Percentiles rank a stretch among this genome's conserved stretches.
phyloP scores from a whole-genome alignment of 2,113 vertebrate species.

The Himantopus leucocephalus region DNA sequence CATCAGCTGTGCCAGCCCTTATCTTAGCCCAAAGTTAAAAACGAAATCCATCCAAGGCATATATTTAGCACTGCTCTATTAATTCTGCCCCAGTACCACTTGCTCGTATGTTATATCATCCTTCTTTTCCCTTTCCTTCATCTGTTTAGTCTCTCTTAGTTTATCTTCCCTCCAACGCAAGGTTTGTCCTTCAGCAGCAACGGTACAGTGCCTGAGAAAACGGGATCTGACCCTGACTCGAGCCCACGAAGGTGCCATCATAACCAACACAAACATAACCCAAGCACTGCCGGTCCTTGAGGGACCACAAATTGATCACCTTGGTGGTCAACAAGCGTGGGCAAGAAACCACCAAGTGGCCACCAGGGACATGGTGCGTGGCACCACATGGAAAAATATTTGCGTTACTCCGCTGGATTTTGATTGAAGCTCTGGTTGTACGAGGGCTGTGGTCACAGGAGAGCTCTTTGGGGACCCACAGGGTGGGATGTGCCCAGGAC shows the following conservation, averaged over 20 bases:
- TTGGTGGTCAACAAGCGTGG: background rate
- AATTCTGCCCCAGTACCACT: background rate
- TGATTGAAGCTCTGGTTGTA: background rate
- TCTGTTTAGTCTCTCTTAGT: background rate
- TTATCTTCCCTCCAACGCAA: background rate
- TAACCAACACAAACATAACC: background rate
- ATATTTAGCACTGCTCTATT: background rate
- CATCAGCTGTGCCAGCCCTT: background rate
- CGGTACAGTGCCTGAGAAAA: background rate
- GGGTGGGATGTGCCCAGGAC: background rate
- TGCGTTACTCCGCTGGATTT: background rate
- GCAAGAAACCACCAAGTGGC: background rate
- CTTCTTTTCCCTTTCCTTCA: background rate
- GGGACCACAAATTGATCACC: background rate
- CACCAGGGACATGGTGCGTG: accelerated
- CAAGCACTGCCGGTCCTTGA: background rate
- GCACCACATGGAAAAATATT: background rate
- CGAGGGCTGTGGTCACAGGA: background rate
- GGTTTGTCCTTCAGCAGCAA: background rate
- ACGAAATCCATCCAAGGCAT: background rate
- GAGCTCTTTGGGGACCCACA: background rate
- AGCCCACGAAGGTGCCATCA: background rate
- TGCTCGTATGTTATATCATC: background rate
- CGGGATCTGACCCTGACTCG: accelerated
- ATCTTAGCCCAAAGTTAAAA: background rate